Percentiles rank a stretch among this genome's conserved stretches.
Evolutionary conservation across 2,888 invertebrate species (phyloP).

Genomic region (Cancer borealis): DNA sequence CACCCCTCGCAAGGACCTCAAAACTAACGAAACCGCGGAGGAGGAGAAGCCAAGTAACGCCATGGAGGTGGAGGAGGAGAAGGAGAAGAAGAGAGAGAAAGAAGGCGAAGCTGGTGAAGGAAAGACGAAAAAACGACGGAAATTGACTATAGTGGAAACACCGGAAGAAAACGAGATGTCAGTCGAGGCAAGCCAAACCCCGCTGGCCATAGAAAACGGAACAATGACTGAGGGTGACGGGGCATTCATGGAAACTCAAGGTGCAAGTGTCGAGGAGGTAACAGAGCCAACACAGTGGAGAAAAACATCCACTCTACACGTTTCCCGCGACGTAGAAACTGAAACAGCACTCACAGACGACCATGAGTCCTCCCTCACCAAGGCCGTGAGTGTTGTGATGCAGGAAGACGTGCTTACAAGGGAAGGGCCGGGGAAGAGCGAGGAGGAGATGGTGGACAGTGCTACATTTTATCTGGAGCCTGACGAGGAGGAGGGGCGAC

Average conservation of each 20-base stretch:
- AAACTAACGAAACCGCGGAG: not conserved
- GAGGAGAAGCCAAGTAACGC: not conserved
- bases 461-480: constrained; percentile 30
- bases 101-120: not conserved
- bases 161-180: not conserved
- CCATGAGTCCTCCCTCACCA: constrained; percentile 47
- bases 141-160: not conserved
- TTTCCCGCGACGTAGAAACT: constrained; percentile 36
- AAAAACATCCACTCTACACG: constrained; percentile 26
- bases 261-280: not conserved
- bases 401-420: constrained; percentile 47
- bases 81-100: not conserved
- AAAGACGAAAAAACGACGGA: not conserved
- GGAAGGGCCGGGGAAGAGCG: not conserved
- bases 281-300: not conserved
- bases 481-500: constrained; percentile 46
- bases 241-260: not conserved
- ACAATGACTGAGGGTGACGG: not conserved
- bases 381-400: constrained; percentile 54
- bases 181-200: not conserved
- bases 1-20: not conserved
- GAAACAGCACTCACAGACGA: constrained; percentile 52
- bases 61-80: not conserved
- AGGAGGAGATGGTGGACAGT: constrained; percentile 46
- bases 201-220: not conserved